Evolutionary conservation across 2,113 vertebrate genomes (phyloP).

Genomic region (Diadophis punctatus): DNA sequence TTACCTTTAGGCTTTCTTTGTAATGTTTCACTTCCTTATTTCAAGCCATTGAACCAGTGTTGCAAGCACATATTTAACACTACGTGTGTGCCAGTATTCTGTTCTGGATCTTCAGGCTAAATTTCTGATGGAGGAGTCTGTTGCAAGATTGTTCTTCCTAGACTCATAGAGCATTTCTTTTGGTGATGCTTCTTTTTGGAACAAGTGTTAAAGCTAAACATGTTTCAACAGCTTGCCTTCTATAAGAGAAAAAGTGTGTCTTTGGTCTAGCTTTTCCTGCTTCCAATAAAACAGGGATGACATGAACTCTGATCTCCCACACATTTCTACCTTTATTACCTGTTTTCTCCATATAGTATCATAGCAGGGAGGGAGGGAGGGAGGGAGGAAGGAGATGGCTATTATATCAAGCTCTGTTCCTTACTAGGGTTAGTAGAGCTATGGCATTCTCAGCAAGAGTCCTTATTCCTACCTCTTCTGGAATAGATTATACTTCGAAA

Average conservation of each 20-base stretch:
- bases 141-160: not conserved
- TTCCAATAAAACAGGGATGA: not conserved
- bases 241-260: not conserved
- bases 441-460: not conserved
- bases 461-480: not conserved
- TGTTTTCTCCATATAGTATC: not conserved
- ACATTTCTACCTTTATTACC: not conserved
- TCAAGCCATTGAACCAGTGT: not conserved
- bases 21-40: constrained; percentile 16
- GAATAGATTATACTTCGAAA: not conserved
- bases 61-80: constrained; percentile 12
- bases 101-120: not conserved
- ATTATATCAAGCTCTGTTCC: not conserved
- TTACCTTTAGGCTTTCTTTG: constrained; percentile 10
- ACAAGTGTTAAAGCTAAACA: not conserved
- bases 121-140: not conserved
- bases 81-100: not conserved
- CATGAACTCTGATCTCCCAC: not conserved
- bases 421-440: too few relatives aligned
- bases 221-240: not conserved
- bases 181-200: not conserved
- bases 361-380: not conserved
- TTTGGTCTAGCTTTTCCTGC: not conserved
- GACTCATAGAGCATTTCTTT: not conserved
- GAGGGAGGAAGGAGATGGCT: not conserved